phyloP scores from a whole-genome alignment of 2,797 vertebrate species.

The Tinamus major region DNA sequence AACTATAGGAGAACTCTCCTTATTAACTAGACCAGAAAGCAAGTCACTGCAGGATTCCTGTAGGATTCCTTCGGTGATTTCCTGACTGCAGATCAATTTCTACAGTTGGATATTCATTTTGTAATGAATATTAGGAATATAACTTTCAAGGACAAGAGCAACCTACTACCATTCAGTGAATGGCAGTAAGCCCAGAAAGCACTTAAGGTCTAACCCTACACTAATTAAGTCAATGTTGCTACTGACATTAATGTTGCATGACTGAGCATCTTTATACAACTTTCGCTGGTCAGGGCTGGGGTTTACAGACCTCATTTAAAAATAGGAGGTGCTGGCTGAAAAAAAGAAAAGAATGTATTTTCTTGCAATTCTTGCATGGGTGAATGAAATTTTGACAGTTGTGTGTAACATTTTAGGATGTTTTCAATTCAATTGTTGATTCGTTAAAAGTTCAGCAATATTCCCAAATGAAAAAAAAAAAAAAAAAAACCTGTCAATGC shows the following conservation, averaged over 20 bases:
- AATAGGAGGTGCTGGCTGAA: background rate
- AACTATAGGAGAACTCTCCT: background rate
- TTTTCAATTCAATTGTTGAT: background rate
- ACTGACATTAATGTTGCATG: background rate
- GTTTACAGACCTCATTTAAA: background rate
- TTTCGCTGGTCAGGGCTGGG: background rate
- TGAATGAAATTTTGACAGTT: background rate
- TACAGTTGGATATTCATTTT: background rate
- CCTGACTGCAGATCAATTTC: conserved; percentile 2
- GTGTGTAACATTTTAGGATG: background rate
- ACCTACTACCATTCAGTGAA: background rate
- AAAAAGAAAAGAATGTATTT: background rate
- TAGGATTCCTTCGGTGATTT: too few relatives aligned
- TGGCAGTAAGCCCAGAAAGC: conserved; percentile 26
- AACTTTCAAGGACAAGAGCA: background rate
- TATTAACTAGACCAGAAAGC: conserved; percentile 21
- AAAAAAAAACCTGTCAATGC: background rate
- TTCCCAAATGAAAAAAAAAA: background rate
- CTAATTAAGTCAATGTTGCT: background rate
- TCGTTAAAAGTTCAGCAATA: background rate
- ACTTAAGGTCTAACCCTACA: conserved; percentile 21
- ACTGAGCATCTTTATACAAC: background rate
- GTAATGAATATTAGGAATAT: background rate
- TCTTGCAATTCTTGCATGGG: background rate
- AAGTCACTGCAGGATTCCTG: background rate